Base-by-base conservation (phyloP, 2,888 invertebrate species). In the Mimachlamys varia region DNA sequence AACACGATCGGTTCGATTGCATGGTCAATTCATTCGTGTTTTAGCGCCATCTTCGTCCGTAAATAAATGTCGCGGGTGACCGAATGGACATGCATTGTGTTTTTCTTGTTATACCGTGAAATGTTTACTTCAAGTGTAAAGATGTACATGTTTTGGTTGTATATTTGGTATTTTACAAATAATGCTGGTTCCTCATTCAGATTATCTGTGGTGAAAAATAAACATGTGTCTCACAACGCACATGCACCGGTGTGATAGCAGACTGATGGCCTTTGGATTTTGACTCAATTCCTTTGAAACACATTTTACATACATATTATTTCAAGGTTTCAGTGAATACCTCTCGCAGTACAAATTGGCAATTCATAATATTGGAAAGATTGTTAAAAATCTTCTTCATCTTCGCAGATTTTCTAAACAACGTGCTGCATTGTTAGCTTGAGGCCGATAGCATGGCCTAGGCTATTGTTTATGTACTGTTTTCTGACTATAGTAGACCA, bases 11-110 rank as follows among this genome's bases (percentile, higher is more conserved):
- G 76, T 33, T 76, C 27, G 33, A 76, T 76, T 76, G 33, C 76
- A 15, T 76, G 76, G 76, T 76, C 76, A 76, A 22, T 58, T 33
- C 76, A 76, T 76, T 76, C 76, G 22, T 76, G 76, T 76, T 76
- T 44, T 76, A 76, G 76, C 76, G 76, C 76, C 76, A 76, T 76
- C 76, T 33, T 76, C 33, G 76, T 27, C 13, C 76, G 76, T 33
- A 76, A 76, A 76, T 76, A 76, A 76, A 27, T 62, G 62, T 76
- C 27, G 33, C 33, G 76, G 33, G 12, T 53, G 27, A 33, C 76
- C 10, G 27, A 76, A 27, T 44, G 7, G 3, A 44, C 12, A 76
- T 76, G 76, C 76, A 15, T 17, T n/a, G 58, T 58, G 58, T 33
- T 13, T 76, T 12, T 10, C 13, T 12, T 76, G 58, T 58, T 58